Conservation (phyloP, 2,888 invertebrate genomes). For the Melinaea menophilus region DNA sequence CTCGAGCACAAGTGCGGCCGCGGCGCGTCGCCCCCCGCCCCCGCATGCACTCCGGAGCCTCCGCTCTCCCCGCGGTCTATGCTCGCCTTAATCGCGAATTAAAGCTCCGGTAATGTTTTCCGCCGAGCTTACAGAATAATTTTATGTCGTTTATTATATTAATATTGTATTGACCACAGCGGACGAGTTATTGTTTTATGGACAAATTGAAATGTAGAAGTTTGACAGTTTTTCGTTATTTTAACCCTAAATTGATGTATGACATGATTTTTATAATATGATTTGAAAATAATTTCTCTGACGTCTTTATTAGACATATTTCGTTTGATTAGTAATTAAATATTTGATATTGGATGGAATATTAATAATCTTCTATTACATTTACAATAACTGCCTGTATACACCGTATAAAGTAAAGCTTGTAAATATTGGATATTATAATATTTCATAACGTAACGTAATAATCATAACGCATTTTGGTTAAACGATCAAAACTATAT, state of each 20-base stretch:
- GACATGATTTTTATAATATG: background rate
- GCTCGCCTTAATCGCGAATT: slow-evolving; percentile 77
- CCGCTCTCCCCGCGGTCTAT: slow-evolving; percentile 75
- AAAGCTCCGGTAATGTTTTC: slow-evolving; percentile 74
- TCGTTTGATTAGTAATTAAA: no score
- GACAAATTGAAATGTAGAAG: no score
- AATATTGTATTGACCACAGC: slow-evolving; percentile 4
- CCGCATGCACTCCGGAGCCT: slow-evolving; percentile 71
- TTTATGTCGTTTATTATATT: slow-evolving; percentile 65
- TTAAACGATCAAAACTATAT: slow-evolving; percentile 1
- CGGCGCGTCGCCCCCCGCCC: slow-evolving; percentile 58
- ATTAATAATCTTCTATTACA: no score
- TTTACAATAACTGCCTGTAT: no score
- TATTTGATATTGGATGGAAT: no score
- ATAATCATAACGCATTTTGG: slow-evolving; percentile 4
- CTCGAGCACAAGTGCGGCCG: slow-evolving; percentile 75
- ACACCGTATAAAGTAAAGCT: no score
- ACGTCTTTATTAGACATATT: no score
- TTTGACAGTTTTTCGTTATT: no score
- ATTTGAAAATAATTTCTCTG: background rate
- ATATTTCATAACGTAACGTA: no score
- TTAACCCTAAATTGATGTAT: no score
- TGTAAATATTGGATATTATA: background rate
- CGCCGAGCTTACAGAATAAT: slow-evolving; percentile 70
- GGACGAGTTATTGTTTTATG: no score